Evolutionary conservation across 2,113 vertebrate genomes (phyloP), one percentile per base, ranked within the genome.

Genomic region (Chloebia gouldiae): DNA sequence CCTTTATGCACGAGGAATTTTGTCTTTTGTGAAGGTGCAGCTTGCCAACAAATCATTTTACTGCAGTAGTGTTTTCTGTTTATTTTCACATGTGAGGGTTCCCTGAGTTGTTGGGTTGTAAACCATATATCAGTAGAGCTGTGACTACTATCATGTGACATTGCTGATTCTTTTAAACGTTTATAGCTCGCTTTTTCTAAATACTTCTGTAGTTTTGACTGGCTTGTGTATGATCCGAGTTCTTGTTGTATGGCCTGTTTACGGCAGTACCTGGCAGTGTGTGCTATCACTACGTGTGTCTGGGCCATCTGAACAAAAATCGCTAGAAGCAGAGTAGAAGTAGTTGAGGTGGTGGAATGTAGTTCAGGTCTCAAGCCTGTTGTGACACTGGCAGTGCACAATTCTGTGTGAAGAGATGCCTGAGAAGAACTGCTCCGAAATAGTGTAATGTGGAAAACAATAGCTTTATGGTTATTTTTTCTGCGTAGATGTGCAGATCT

Each of bases 71-170:
- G 3, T 66, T 68, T 59, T 39, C 27, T 76, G 18, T 64, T 7
- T 24, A 3, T 76, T 91, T 88, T 73, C 33, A 25, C 2, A 1
- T 0, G 0, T 14, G 44, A 69, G 23, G 7, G 10, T 37, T 81
- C 19, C 39, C n/a, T 15, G n/a, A 76, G 15, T 44, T n/a, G 39
- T 15, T 39, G n/a, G 39, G 17, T 63, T 0, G 0, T 68, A 61
- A 82, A 35, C 40, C 47, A 54, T 28, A 31, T 9, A 40, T 5
- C 2, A 3, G 35, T 68, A 16, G 13, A 51, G 37, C 50, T 28
- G 14, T n/a, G 53, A 22, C 30, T 72, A 4, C n/a, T 24, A 47
- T 72, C 31, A 22, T 14, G 11, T 0, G 15, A 44, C 30, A 12
- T 49, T 83, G 44, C 12, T 1, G 1, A 13, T 68, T 83, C 39